These are phyloP conservation scores for Nesidiocoris tenuis DNA, from an alignment of 2,888 invertebrate species.

Conservation along the genomic window DNA sequence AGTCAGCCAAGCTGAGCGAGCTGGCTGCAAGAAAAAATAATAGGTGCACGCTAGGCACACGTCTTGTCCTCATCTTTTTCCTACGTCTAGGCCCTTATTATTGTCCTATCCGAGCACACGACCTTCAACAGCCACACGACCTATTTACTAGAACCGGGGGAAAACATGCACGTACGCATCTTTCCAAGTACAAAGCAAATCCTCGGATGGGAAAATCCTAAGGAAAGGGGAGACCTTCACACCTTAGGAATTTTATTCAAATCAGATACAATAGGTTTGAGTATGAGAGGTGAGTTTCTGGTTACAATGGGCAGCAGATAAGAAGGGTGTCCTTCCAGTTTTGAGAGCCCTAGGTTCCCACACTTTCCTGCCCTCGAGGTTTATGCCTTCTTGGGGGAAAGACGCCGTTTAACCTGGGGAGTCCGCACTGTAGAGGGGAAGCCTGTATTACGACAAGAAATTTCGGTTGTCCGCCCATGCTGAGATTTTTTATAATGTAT, in stretches of 20 bases:
- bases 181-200: neutral
- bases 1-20: too few species aligned
- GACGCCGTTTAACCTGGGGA: neutral
- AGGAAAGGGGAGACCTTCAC: neutral
- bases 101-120: neutral
- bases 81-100: neutral
- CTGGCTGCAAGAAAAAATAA: neutral
- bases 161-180: neutral
- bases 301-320: neutral
- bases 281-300: neutral
- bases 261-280: neutral
- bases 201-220: neutral
- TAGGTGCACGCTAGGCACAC: neutral
- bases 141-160: neutral
- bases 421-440: neutral
- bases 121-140: neutral
- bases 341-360: neutral
- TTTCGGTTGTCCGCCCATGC: too few species aligned
- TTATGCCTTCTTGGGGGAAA: neutral
- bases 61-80: neutral
- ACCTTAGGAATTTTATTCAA: neutral
- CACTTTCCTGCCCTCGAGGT: neutral
- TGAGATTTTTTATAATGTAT: too few species aligned
- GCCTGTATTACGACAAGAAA: too few species aligned
- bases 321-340: neutral